Base-by-base conservation (phyloP, 2,888 invertebrate genomes). In the Plebejus argus region DNA sequence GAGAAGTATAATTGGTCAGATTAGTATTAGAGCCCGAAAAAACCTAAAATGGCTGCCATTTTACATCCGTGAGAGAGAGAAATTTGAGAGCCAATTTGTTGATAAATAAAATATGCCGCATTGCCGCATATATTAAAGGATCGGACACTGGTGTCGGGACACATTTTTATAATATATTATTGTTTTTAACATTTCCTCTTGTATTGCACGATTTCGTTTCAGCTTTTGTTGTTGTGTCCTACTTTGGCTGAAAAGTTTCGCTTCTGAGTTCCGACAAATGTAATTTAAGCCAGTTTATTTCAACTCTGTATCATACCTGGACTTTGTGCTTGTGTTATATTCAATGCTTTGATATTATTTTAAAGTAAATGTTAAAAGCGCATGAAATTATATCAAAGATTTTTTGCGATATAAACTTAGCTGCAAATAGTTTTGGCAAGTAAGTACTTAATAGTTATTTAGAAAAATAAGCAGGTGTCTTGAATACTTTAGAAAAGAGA, bases 251-350 rank as follows among this genome's bases (percentile, higher is more conserved):
- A 33, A 66, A 66, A 66, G 28, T 66, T 66, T 66, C 28, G 28
- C 28, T 33, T 33, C n/a, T n/a, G n/a, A n/a, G n/a, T n/a, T n/a
- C 66, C 28, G 28, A 66, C 66, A 33, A 66, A 66, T 33, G 66
- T 66, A 66, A 66, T 66, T 33, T 28, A 66, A 28, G 66, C 66
- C 66, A 66, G 66, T 61, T 66, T 33, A 66, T 66, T 66, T 33
- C 66, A 66, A 66, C 66, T 23, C 23, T 61, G 12, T 61, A 61
- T 61, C 28, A 28, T 66, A 66, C 28, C 61, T 66, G 23, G 20
- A 61, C 61, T 61, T 61, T 66, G 28, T 66, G 66, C 66, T 66
- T 66, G 66, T 23, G 10, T 61, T 66, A 66, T 15, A 28, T 66
- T 66, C 28, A 66, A 66, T 33, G 66, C 66, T 66, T 28, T 66